Percentiles rank a stretch among this genome's conserved stretches.
Evolutionary conservation across 2,113 vertebrate species (phyloP).

Genomic region (Ranitomeya imitator): DNA sequence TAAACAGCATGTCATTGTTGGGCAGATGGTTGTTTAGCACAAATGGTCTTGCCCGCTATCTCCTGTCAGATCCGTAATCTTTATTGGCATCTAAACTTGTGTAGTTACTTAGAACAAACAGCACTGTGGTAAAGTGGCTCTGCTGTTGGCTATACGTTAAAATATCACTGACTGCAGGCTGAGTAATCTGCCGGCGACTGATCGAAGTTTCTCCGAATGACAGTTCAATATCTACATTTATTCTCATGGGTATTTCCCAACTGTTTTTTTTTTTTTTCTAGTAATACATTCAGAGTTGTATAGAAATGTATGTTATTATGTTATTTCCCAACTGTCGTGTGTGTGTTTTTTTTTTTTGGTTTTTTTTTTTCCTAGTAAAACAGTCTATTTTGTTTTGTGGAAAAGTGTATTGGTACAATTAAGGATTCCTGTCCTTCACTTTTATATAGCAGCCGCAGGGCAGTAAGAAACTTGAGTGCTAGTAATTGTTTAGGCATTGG

Average conservation of each 20-base stretch:
- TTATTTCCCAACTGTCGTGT: too few relatives aligned
- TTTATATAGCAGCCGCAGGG: slow-evolving; percentile 6
- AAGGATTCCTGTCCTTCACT: not conserved
- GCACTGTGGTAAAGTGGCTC: slow-evolving; percentile 62
- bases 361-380: not conserved
- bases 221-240: not conserved
- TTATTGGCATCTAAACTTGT: slow-evolving; percentile 68
- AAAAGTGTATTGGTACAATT: not conserved
- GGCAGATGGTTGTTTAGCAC: slow-evolving; percentile 60
- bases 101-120: slow-evolving; percentile 65
- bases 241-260: slow-evolving; percentile 31
- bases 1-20: not conserved
- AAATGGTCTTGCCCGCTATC: slow-evolving; percentile 64
- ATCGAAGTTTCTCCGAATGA: slow-evolving; percentile 14
- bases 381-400: not conserved
- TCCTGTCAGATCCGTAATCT: slow-evolving; percentile 67
- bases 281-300: not conserved
- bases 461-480: not conserved
- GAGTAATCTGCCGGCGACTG: not conserved
- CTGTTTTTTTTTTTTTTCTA: not conserved
- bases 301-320: too few relatives aligned
- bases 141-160: slow-evolving; percentile 57
- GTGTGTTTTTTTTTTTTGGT: too few relatives aligned
- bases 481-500: not conserved
- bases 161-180: slow-evolving; percentile 37